Evolutionary conservation across 2,797 vertebrate species (phyloP).

Genomic region (Myioborus melanocephalus): DNA sequence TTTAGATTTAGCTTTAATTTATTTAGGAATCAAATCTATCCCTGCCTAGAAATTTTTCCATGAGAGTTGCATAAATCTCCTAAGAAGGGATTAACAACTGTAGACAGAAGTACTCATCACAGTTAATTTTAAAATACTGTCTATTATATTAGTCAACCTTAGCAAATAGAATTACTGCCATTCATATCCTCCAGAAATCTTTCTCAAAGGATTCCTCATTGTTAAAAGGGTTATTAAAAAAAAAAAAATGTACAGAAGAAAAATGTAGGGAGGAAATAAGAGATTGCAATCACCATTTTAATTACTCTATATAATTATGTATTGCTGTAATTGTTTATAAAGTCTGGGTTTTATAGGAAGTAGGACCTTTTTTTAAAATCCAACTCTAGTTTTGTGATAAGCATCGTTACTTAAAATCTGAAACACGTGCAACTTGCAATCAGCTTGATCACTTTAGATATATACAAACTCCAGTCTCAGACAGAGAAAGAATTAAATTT

Average conservation of each 20-base stretch:
- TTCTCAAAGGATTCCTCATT: background rate
- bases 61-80: slow-evolving; percentile 47
- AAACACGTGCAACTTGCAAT: slow-evolving; percentile 2
- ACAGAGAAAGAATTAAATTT: slow-evolving; percentile 1
- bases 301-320: slow-evolving; percentile 16
- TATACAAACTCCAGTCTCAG: background rate
- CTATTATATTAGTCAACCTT: slow-evolving; percentile 18
- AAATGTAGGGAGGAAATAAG: background rate
- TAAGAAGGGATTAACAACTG: slow-evolving; percentile 58
- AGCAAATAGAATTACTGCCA: slow-evolving; percentile 8
- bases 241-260: background rate
- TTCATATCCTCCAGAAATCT: background rate
- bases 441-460: background rate
- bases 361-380: background rate
- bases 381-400: background rate
- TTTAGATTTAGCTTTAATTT: slow-evolving; percentile 53
- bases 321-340: slow-evolving; percentile 19
- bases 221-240: background rate
- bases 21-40: slow-evolving; percentile 46
- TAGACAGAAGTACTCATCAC: slow-evolving; percentile 57
- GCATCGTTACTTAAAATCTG: slow-evolving; percentile 14
- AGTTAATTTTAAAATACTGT: slow-evolving; percentile 44
- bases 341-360: slow-evolving; percentile 23
- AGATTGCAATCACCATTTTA: slow-evolving; percentile 33
- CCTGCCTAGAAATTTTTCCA: slow-evolving; percentile 37